A percentile compares a stretch with the other conserved stretches of the same genome.
These are phyloP conservation scores for Leptodactylus fuscus DNA, from an alignment of 2,113 vertebrate species.

Conservation along the genomic window DNA sequence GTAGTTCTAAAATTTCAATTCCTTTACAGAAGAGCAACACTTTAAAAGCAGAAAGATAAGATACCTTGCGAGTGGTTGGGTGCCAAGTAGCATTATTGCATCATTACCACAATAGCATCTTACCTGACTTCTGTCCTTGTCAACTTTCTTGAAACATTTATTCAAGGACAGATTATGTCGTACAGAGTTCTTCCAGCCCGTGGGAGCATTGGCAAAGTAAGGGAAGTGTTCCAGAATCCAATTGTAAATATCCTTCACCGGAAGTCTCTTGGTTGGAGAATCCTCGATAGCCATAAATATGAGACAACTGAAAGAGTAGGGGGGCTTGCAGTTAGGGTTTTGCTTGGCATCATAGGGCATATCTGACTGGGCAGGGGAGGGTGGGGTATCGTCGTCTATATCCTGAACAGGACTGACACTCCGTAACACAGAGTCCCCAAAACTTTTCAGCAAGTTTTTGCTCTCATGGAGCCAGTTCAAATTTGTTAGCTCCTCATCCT, in stretches of 20 bases:
- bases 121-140: slow-evolving; percentile 98
- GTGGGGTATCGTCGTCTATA: slow-evolving; percentile 84
- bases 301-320: slow-evolving; percentile 98
- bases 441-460: slow-evolving; percentile 96
- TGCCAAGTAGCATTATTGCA: not conserved
- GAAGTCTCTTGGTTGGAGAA: slow-evolving; percentile 93
- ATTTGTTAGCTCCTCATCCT: slow-evolving; percentile 97
- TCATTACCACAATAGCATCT: slow-evolving; percentile 50
- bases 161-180: slow-evolving; percentile 96
- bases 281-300: slow-evolving; percentile 99
- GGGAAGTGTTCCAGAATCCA: slow-evolving; percentile 99
- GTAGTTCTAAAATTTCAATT: too few species aligned
- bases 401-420: slow-evolving; percentile 95
- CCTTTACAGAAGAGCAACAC: too few species aligned
- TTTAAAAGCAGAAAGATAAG: not conserved
- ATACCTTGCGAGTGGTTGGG: not conserved
- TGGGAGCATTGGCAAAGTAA: slow-evolving; percentile 95
- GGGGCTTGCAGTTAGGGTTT: slow-evolving; percentile 94
- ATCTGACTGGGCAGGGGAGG: slow-evolving; percentile 88
- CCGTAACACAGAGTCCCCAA: slow-evolving; percentile 92
- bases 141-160: slow-evolving; percentile 99
- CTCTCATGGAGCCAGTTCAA: slow-evolving; percentile 98
- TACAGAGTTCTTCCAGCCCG: slow-evolving; percentile 99
- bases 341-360: slow-evolving; percentile 88
- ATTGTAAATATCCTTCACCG: slow-evolving; percentile 98